Base-by-base conservation (phyloP, 2,797 vertebrate species). In the Percopsis omiscomaycus region DNA sequence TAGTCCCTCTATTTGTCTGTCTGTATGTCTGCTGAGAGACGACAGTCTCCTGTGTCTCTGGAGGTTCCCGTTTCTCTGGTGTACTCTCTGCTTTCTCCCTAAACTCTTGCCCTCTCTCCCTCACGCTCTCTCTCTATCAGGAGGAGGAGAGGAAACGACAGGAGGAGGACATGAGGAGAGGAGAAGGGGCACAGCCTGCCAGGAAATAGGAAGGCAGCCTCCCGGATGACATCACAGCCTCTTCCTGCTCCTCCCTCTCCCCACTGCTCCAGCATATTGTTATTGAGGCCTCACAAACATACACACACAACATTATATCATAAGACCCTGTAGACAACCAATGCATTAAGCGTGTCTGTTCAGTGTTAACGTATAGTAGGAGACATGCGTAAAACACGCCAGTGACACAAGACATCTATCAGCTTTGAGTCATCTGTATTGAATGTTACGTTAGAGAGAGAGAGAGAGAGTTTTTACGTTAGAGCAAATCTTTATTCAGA, bases 221-320 rank as follows among this genome's bases (percentile, higher is more conserved):
- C 90, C 88, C 85, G 70, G 84, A 86, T 94, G 93, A 94, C 92
- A 92, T 94, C 87, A 89, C 83, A 55, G 4, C 28, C 74, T 79
- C 88, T 92, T 94, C 90, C 90, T 93, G 86, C 78, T 85, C 82
- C 86, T 91, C 89, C 91, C 83, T 74, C 86, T 80, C 72, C 77
- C 77, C 75, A 72, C 75, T 66, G 57, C 44, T 44, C 61, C 59
- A 59, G 64, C 58, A 59, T 69, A 85, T 86, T 84, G 85, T 89
- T 27, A 53, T 59, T 22, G 63, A 54, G 55, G 61, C 30, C 29
- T 14, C 32, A 27, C 12, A 30, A 10, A 28, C 44, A 12, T 37
- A 59, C 59, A 50, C 46, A 49, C 45, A 32, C 11, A 48, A 27
- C 30, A 45, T 49, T 16, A 59, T 44, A 60, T 22, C 13, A 60